These are phyloP conservation scores for Amphiprion percula DNA, from an alignment of 2,113 vertebrate genomes.

Conservation along the genomic window DNA sequence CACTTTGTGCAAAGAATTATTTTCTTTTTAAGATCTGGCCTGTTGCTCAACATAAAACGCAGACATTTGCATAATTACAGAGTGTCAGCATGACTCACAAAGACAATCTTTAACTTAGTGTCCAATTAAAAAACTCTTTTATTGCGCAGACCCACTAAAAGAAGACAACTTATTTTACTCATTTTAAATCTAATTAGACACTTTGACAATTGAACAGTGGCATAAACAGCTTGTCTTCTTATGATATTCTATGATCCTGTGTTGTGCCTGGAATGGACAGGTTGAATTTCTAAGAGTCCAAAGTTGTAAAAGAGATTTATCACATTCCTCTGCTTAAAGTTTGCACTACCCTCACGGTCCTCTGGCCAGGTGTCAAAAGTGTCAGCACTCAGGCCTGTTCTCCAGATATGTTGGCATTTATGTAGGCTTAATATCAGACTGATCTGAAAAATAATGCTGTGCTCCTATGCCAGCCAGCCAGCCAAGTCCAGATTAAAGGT, in stretches of 20 bases:
- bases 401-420: slow-evolving; percentile 68
- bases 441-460: slow-evolving; percentile 81
- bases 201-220: slow-evolving; percentile 31
- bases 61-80: slow-evolving; percentile 15
- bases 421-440: slow-evolving; percentile 77
- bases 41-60: slow-evolving; percentile 8
- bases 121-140: background rate
- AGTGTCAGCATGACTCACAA: slow-evolving; percentile 26
- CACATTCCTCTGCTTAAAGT: slow-evolving; percentile 52
- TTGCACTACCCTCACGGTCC: slow-evolving; percentile 36
- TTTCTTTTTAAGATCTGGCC: slow-evolving; percentile 5
- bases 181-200: slow-evolving; percentile 7
- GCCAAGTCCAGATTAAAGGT: slow-evolving; percentile 66
- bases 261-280: slow-evolving; percentile 38
- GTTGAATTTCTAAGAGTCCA: slow-evolving; percentile 29
- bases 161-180: background rate
- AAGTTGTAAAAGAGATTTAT: slow-evolving; percentile 65
- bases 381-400: slow-evolving; percentile 63
- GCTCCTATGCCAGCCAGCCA: slow-evolving; percentile 72
- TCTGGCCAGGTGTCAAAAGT: slow-evolving; percentile 72
- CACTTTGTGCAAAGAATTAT: slow-evolving; percentile 1
- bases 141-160: slow-evolving; percentile 22
- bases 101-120: slow-evolving; percentile 12
- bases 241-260: slow-evolving; percentile 28
- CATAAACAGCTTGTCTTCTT: slow-evolving; percentile 22